These are phyloP conservation scores for Rhineura floridana DNA, from an alignment of 2,113 vertebrate genomes.

Conservation along the genomic window DNA sequence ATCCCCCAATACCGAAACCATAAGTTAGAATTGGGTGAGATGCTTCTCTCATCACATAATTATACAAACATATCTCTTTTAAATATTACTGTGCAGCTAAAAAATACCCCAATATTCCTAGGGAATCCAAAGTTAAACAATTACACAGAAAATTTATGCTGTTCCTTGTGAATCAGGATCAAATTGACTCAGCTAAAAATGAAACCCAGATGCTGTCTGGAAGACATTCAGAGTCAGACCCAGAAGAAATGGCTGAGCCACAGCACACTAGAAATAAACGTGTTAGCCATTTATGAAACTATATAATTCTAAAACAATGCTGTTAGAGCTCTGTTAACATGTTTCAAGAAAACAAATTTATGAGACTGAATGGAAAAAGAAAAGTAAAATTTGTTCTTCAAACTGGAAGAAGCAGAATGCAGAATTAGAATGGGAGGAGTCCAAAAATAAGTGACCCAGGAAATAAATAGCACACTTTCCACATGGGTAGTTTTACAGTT, in stretches of 20 bases:
- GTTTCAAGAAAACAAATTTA: conserved; percentile 11
- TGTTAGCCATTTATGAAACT: conserved; percentile 5
- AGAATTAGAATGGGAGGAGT: neutral
- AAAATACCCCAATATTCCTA: neutral
- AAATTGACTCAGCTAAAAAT: neutral
- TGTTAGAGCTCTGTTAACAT: conserved; percentile 4
- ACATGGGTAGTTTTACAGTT: neutral
- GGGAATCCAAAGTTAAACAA: neutral
- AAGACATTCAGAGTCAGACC: conserved; percentile 12
- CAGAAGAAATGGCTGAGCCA: neutral
- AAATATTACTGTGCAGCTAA: neutral
- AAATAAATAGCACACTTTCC: conserved; percentile 41
- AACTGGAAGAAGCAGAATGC: neutral
- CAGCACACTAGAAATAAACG: conserved; percentile 2
- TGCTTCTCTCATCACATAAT: neutral
- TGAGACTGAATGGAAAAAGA: conserved; percentile 27
- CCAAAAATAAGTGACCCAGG: conserved; percentile 25
- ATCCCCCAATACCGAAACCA: neutral
- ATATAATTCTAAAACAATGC: conserved; percentile 26
- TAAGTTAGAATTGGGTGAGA: neutral
- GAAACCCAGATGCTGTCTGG: neutral
- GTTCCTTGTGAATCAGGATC: conserved; percentile 29
- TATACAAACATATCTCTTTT: neutral
- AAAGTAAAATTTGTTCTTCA: conserved; percentile 23
- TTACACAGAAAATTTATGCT: neutral